These are phyloP conservation scores for Aplysia californica DNA, from an alignment of 1,140 invertebrate genomes.

Conservation along the genomic window DNA sequence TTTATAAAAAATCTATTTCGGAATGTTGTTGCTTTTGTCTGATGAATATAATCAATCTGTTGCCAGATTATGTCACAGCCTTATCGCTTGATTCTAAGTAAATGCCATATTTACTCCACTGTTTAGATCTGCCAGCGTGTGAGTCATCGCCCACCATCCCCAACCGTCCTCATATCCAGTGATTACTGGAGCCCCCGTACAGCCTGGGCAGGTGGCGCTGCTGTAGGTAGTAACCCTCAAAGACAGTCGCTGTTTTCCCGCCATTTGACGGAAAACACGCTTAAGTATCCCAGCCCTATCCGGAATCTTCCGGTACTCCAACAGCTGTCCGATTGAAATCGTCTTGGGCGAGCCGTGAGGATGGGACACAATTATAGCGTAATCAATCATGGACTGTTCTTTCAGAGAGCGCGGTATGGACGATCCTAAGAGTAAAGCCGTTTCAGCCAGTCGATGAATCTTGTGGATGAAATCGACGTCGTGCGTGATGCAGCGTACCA, in stretches of 20 bases:
- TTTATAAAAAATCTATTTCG: too few relatives aligned
- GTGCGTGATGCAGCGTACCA: slow-evolving; percentile 18
- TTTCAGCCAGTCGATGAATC: slow-evolving; percentile 4
- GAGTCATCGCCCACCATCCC: slow-evolving; percentile 8
- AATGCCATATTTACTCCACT: slow-evolving; percentile 14
- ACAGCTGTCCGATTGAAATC: slow-evolving; percentile 4
- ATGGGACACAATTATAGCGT: slow-evolving; percentile 10
- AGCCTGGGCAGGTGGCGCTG: slow-evolving; percentile 14
- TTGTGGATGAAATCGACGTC: slow-evolving; percentile 19
- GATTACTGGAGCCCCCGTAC: slow-evolving; percentile 17
- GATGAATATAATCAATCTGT: too few relatives aligned
- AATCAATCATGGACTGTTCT: slow-evolving; percentile 20
- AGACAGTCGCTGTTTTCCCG: background rate
- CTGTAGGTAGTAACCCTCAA: background rate
- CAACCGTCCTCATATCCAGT: slow-evolving; percentile 23
- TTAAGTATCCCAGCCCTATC: background rate
- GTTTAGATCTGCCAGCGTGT: slow-evolving; percentile 14
- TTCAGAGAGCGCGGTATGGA: slow-evolving; percentile 5
- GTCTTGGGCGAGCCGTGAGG: slow-evolving; percentile 11
- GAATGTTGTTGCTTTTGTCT: too few relatives aligned
- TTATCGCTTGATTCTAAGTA: too few relatives aligned
- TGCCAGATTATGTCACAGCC: too few relatives aligned
- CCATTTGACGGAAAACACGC: slow-evolving; percentile 3
- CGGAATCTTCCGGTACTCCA: slow-evolving; percentile 16
- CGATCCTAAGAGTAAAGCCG: background rate